phyloP scores from a whole-genome alignment of 2,113 vertebrate species.

The Myodes glareolus region DNA sequence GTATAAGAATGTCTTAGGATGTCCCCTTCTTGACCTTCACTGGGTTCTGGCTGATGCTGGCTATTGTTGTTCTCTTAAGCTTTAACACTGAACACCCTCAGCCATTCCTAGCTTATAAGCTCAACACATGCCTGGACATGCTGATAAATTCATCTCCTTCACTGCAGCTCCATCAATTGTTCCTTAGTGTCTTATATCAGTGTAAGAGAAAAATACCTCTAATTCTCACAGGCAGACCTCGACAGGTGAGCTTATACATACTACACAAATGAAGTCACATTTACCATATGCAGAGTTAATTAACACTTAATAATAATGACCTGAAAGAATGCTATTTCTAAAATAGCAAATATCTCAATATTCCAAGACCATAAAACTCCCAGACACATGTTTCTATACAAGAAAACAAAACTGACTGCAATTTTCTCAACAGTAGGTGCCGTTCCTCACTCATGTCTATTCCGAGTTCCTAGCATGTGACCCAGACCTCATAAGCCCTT shows the following conservation, averaged over 20 bases:
- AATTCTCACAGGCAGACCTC: background rate
- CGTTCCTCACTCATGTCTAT: background rate
- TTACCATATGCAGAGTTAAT: background rate
- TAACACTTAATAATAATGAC: slow-evolving; percentile 8
- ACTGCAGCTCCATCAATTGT: background rate
- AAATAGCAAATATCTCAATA: background rate
- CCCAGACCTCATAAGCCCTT: background rate
- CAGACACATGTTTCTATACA: background rate
- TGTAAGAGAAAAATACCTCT: background rate
- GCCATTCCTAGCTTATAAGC: background rate
- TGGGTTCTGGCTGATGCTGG: background rate
- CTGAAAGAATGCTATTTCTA: background rate
- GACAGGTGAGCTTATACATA: background rate
- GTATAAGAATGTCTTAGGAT: background rate
- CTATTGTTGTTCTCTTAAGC: background rate
- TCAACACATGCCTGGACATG: background rate
- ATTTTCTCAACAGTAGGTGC: background rate
- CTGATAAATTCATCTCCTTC: background rate
- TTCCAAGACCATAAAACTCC: background rate
- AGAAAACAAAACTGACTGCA: background rate
- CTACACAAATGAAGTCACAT: background rate
- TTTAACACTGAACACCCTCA: background rate
- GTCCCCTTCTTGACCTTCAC: background rate
- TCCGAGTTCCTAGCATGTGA: background rate
- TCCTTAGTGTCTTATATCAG: background rate